Base-by-base conservation (phyloP, 2,113 vertebrate species). In the Panurus biarmicus region DNA sequence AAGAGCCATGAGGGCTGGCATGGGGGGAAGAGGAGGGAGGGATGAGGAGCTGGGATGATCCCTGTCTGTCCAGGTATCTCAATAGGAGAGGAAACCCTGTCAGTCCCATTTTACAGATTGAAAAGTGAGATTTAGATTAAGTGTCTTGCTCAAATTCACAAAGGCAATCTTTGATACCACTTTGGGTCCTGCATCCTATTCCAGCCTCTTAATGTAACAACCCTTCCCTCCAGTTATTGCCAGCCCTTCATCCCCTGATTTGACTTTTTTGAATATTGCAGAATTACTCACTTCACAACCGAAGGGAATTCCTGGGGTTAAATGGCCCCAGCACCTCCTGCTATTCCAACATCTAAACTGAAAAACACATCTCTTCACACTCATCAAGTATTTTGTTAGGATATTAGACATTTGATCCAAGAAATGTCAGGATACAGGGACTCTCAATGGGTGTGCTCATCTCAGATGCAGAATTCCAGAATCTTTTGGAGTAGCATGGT, bases 61-160 rank as follows among this genome's bases (percentile, higher is more conserved):
- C 74, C 90, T 94, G 85, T 76, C 94, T 73, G 85, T 73, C 90
- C 92, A 80, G 42, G 31, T 29, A 3, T 25, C 79, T 90, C 94
- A 89, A 42, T 11, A 94, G 90, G 31, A 96, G 84, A 94, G 90
- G 88, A 96, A 95, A 92, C 48, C 44, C 86, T 96, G 94, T 94
- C 94, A 96, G 85, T 12, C 92, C 79, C 87, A 44, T 96, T 96
- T 96, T 91, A 76, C 50, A 88, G 85, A 53, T 22, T 90, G 92
- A 96, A 95, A 95, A 94, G 94, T 94, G 88, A 96, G 94, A 94
- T 96, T 96, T 94, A 96, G 95, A 94, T 96, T 91, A 95, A 90
- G 51, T 92, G 92, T 90, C 95, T 95, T 87, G 86, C 90, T 96
- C 92, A 95, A 93, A 93, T 93, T 93, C 95, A 74, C 75, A 88